Base-by-base conservation (phyloP, 2,113 vertebrate species). In the Gyps fulvus region DNA sequence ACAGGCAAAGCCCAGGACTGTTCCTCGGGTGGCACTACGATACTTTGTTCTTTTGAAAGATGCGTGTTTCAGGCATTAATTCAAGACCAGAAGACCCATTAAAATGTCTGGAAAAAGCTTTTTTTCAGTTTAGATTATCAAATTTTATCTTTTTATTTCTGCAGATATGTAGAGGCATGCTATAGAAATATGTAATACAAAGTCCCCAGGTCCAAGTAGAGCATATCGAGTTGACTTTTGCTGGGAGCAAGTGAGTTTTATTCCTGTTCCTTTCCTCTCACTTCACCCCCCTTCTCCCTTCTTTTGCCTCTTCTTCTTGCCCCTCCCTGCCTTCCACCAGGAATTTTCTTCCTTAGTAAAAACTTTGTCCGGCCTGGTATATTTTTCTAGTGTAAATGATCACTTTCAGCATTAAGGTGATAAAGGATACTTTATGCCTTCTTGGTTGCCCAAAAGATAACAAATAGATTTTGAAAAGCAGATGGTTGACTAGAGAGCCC, bases 381-480 rank as follows among this genome's bases (percentile, higher is more conserved):
- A 16, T 94, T 86, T 92, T 82, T 55, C 50, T 81, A 54, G 38
- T 73, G 18, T 89, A 95, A 93, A 62, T 16, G 42, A 88, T 95
- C 84, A 23, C 72, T 92, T 97, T 91, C 58, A 87, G 31, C 81
- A 13, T 54, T 96, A 83, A 92, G 57, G 76, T 93, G 91, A 81
- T 81, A 93, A 96, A 90, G 67, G 23, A 59, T 42, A 95, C 55
- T 94, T 96, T 89, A 50, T 95, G 62, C 74, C 54, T 73, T 94
- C 87, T 81, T 43, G 7, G 49, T 89, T 97, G n/a, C 79, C 81
- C 73, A 73, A 63, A 88, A 93, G 80, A 71, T 71, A 96, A 66
- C 84, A 96, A 93, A 97, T 62, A 73, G 43, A 70, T 93, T 93
- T 96, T 76, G 87, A 97, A 97, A 97, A 92, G 79, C 90, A 95